Evolutionary conservation across 2,797 vertebrate genomes (phyloP).

Genomic region (Labeo calbasu): DNA sequence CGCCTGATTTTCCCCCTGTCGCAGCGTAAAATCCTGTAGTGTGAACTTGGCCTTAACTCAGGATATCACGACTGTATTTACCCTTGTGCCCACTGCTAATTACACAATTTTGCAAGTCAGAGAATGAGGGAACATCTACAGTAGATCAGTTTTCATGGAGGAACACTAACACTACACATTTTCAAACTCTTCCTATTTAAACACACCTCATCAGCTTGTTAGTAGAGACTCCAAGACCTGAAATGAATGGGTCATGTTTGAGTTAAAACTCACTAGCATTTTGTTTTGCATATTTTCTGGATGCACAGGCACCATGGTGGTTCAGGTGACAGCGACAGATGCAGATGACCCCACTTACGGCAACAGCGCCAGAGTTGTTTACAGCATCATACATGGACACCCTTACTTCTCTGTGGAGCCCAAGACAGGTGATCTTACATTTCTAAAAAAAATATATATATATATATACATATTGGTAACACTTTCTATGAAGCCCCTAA

Average conservation of each 20-base stretch:
- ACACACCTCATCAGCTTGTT: background rate
- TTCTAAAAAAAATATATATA: too few relatives aligned
- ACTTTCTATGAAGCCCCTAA: too few relatives aligned
- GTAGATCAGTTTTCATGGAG: background rate
- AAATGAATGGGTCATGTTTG: background rate
- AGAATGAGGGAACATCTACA: too few relatives aligned
- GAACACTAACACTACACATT: background rate
- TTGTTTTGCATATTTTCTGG: constrained; percentile 56
- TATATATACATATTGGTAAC: too few relatives aligned
- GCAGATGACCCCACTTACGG: constrained; percentile 73
- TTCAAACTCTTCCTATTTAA: background rate
- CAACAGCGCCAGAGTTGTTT: constrained; percentile 94
- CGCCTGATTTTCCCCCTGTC: too few relatives aligned
- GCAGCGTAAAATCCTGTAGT: too few relatives aligned
- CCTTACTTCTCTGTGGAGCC: constrained; percentile 98
- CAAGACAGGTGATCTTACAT: constrained; percentile 86
- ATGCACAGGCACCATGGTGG: constrained; percentile 89
- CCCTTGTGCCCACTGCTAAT: too few relatives aligned
- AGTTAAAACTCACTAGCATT: constrained; percentile 62
- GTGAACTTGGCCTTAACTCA: too few relatives aligned
- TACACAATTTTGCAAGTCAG: too few relatives aligned
- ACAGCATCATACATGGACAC: constrained; percentile 95
- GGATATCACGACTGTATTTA: too few relatives aligned
- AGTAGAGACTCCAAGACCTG: background rate
- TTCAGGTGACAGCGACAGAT: constrained; percentile 95